These are phyloP conservation scores for Coreoperca whiteheadi DNA, from an alignment of 2,113 vertebrate species.

Conservation along the genomic window DNA sequence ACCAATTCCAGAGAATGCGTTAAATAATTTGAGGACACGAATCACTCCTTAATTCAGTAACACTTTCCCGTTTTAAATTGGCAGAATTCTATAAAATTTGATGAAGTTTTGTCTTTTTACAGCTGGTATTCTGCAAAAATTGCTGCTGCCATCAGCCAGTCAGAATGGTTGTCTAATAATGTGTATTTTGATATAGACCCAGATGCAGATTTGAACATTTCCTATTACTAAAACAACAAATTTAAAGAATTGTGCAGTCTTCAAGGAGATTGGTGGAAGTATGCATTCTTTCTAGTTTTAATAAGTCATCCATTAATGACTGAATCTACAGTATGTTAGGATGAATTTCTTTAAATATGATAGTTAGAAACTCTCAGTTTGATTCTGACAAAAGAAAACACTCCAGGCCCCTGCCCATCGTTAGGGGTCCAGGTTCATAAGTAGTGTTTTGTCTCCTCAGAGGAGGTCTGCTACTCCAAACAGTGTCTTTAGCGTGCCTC, in stretches of 20 bases:
- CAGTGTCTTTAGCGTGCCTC: conserved; percentile 51
- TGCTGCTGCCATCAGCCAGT: no score
- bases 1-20: no score
- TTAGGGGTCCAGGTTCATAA: conserved; percentile 40
- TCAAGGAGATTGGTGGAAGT: neutral
- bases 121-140: no score
- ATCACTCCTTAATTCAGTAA: no score
- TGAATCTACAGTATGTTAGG: neutral
- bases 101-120: no score
- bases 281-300: neutral
- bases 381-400: conserved; percentile 34
- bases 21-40: no score
- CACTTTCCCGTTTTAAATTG: no score
- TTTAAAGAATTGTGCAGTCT: neutral
- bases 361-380: conserved; percentile 11
- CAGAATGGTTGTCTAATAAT: no score
- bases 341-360: conserved; percentile 4
- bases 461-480: conserved; percentile 59
- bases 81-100: no score
- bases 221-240: neutral
- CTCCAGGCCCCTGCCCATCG: conserved; percentile 26
- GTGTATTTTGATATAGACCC: neutral
- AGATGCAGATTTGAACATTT: neutral
- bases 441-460: conserved; percentile 42
- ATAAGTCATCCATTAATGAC: neutral